Base-by-base conservation (phyloP, 2,888 invertebrate genomes). In the Stenchaetothrips biformis region DNA sequence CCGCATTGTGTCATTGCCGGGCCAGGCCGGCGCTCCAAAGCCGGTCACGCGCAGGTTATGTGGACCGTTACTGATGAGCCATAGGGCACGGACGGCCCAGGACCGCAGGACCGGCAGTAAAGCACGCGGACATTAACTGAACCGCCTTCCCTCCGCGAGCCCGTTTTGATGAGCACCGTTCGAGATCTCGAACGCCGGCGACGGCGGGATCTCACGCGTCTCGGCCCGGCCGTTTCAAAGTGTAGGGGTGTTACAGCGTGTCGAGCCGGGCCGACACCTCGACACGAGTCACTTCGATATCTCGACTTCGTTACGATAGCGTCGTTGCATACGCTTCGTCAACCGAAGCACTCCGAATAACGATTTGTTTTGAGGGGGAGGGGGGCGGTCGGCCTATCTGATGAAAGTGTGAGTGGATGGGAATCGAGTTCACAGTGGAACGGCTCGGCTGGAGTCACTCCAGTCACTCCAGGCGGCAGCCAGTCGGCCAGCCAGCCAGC, bases 361-460 rank as follows among this genome's bases (percentile, higher is more conserved):
- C 53, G 53, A 53, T 53, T 53, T 53, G 53, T 53, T 53, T 53
- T 53, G 13, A 53, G 53, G 53, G 53, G 9, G 16, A 53, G 16
- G 9, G 16, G 9, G 67, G 67, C 67, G 7, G 37, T 4, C n/a
- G 21, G 67, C 37, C 67, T 67, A 67, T 67, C 67, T 67, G 67
- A 67, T 67, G 67, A n/a, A n/a, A 67, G 67, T 67, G 67, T 53
- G 53, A 53, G 53, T 53, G 53, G 53, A 53, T 18, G 13, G 53
- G 53, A 53, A 53, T 53, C 53, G 53, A 53, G 53, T 53, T 53
- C 53, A 18, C 53, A 37, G 37, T 37, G 37, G 37, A 37, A 4
- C 37, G 37, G 37, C 37, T 4, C 37, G 16, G 9, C 53, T 9
- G 16, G 53, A 53, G 53, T 53, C 13, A 2, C 6, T 16, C 53